A percentile compares a stretch with the other conserved stretches of the same genome.
Conservation (phyloP, 2,797 vertebrate genomes). For the Onychomys arenicola region DNA sequence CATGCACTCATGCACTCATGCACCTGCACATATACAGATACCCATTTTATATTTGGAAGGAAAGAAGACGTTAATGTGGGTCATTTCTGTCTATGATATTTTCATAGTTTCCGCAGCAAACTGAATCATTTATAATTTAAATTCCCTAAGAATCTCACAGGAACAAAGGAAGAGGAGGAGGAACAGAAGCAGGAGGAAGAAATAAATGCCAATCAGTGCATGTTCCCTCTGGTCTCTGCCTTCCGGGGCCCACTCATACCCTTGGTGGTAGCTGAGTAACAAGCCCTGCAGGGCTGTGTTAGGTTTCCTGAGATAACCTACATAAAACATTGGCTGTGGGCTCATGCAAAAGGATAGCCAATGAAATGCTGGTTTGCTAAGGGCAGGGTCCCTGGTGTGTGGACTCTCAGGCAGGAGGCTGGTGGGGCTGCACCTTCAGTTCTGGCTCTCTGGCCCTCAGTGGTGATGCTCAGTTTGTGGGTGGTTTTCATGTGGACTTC, state of each 20-base stretch:
- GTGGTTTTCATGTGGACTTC: not conserved
- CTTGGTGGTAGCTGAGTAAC: not conserved
- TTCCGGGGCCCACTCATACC: not conserved
- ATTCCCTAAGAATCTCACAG: not conserved
- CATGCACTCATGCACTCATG: no score
- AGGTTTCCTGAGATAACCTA: not conserved
- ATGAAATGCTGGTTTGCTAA: rapidly evolving
- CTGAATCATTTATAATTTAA: not conserved
- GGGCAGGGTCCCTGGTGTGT: no score
- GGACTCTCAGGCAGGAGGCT: not conserved
- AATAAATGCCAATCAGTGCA: no score
- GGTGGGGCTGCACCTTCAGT: rapidly evolving
- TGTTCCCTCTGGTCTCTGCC: not conserved
- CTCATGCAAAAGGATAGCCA: not conserved
- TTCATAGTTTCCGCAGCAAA: not conserved
- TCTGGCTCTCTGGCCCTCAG: not conserved
- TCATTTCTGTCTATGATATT: not conserved
- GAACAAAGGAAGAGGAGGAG: not conserved
- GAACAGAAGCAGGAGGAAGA: not conserved
- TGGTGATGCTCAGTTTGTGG: not conserved
- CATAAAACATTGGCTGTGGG: not conserved
- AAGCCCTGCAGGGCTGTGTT: not conserved
- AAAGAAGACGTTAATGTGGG: not conserved
- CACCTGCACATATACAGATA: not conserved
- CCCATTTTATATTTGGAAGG: not conserved